phyloP scores from a whole-genome alignment of 2,113 vertebrate genomes.

The Triplophysa rosa region DNA sequence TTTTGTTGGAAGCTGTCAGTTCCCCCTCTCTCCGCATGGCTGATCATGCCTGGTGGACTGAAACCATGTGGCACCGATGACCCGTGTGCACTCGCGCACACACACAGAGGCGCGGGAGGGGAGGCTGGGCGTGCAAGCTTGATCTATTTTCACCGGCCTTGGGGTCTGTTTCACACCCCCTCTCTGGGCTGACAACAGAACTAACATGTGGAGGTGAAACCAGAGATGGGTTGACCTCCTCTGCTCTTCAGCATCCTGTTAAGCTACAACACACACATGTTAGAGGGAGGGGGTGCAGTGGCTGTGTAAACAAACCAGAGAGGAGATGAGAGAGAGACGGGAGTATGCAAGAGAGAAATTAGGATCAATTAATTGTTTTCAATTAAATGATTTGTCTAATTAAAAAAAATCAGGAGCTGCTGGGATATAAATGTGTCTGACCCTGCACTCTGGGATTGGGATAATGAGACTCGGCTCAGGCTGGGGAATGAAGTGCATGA shows the following conservation, averaged over 20 bases:
- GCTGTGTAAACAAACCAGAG: constrained; percentile 46
- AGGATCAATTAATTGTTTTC: constrained; percentile 24
- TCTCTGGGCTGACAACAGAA: constrained; percentile 48
- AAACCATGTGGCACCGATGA: constrained; percentile 54
- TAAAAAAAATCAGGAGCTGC: constrained; percentile 22
- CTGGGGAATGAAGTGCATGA: constrained; percentile 44
- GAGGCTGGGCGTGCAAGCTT: constrained; percentile 13
- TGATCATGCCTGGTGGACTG: constrained; percentile 54
- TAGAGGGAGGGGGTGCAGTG: constrained; percentile 5
- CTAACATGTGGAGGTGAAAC: constrained; percentile 56
- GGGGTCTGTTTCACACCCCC: constrained; percentile 54
- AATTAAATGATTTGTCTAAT: constrained; percentile 23
- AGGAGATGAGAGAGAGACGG: constrained; percentile 8
- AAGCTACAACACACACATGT: constrained; percentile 51
- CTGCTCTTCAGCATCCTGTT: constrained; percentile 46
- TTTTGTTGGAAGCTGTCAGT: constrained; percentile 53
- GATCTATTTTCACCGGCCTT: constrained; percentile 56
- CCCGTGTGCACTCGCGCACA: constrained; percentile 21
- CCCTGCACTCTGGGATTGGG: constrained; percentile 24
- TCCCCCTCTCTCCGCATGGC: constrained; percentile 54
- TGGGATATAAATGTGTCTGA: background rate
- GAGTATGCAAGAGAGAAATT: constrained; percentile 21
- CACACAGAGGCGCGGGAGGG: constrained; percentile 17
- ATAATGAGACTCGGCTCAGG: constrained; percentile 41
- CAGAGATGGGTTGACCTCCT: constrained; percentile 51